Evolutionary conservation across 1,140 invertebrate genomes (phyloP).

Genomic region (Nymphalis io): DNA sequence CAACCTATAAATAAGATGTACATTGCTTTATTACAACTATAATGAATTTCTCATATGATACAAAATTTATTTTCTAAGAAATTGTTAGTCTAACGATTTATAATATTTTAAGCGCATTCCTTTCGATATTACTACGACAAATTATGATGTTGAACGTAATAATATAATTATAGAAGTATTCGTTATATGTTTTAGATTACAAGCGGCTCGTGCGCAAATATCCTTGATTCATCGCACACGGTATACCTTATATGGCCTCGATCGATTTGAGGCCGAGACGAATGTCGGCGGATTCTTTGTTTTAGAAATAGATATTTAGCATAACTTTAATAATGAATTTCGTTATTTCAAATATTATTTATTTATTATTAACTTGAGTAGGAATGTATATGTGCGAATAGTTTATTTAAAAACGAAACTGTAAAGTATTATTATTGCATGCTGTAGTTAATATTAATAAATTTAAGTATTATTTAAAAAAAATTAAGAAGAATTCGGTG

Average conservation of each 20-base stretch:
- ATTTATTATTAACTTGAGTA: too few relatives aligned
- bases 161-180: slow-evolving; percentile 4
- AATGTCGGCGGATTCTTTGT: slow-evolving; percentile 14
- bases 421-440: too few relatives aligned
- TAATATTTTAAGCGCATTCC: not conserved
- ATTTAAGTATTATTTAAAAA: too few relatives aligned
- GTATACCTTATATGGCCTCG: slow-evolving; percentile 29
- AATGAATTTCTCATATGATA: too few relatives aligned
- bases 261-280: slow-evolving; percentile 7
- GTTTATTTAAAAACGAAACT: too few relatives aligned
- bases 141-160: not conserved
- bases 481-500: too few relatives aligned
- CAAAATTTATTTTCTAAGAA: not conserved
- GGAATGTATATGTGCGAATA: too few relatives aligned
- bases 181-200: not conserved
- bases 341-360: not conserved
- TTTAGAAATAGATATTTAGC: not conserved
- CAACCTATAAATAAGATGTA: too few relatives aligned
- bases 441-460: too few relatives aligned
- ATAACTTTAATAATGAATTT: not conserved
- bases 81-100: not conserved
- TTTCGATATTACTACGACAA: not conserved
- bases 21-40: too few relatives aligned
- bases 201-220: slow-evolving; percentile 27
- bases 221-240: slow-evolving; percentile 23